These are phyloP conservation scores for Bothrops jararaca DNA, from an alignment of 2,113 vertebrate genomes.

Conservation along the genomic window DNA sequence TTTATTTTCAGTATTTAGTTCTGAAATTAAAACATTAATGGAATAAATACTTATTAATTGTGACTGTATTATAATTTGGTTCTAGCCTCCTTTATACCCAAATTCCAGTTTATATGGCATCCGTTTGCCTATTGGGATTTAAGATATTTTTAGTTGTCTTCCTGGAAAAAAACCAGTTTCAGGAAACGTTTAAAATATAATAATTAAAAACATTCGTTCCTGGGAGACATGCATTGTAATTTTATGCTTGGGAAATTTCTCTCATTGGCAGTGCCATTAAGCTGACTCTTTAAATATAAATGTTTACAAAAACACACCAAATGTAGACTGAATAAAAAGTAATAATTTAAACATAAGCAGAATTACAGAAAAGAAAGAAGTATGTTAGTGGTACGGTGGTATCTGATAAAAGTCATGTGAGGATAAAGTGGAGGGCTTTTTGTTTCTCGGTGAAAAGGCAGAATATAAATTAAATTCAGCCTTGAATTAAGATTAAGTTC, in stretches of 20 bases:
- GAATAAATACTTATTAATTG: background rate
- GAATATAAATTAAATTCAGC: background rate
- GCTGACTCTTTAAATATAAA: background rate
- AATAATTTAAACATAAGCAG: background rate
- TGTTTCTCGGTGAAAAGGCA: background rate
- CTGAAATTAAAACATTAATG: background rate
- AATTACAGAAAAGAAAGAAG: background rate
- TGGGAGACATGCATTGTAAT: background rate
- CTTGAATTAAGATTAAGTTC: background rate
- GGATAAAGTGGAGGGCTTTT: background rate
- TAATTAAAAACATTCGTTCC: background rate
- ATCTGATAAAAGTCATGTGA: background rate
- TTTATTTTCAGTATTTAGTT: background rate
- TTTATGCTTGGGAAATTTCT: background rate
- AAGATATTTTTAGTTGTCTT: background rate
- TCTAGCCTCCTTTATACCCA: background rate
- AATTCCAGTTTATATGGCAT: background rate
- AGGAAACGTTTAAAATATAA: background rate
- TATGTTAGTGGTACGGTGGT: background rate
- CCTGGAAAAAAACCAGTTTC: background rate
- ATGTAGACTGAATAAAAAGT: background rate
- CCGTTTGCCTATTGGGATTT: background rate
- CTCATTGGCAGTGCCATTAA: background rate
- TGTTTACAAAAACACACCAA: background rate
- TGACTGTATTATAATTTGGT: background rate